Conservation (phyloP, 1,140 invertebrate genomes). For the Psilanteris sp. region DNA sequence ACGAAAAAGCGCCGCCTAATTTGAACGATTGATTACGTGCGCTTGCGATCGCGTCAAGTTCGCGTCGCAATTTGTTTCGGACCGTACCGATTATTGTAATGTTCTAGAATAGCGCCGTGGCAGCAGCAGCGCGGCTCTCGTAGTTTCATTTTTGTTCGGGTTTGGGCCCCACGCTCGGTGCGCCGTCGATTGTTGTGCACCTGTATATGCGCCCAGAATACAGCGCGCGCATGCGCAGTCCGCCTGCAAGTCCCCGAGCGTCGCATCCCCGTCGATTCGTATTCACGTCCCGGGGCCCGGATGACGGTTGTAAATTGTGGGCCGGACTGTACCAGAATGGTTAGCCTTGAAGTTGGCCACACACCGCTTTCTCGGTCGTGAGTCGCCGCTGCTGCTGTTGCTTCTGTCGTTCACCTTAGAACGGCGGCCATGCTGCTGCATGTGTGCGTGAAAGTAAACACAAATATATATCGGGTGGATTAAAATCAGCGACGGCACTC, state of each 20-base stretch:
- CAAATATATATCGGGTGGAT: slow-evolving; percentile 49
- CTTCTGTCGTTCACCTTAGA: slow-evolving; percentile 60
- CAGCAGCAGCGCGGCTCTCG: too few relatives aligned
- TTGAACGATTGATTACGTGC: too few relatives aligned
- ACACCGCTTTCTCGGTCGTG: slow-evolving; percentile 22
- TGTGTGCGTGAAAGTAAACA: slow-evolving; percentile 51
- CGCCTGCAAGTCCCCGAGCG: slow-evolving; percentile 8
- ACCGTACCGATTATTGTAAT: too few relatives aligned
- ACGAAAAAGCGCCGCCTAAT: too few relatives aligned
- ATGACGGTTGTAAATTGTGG: slow-evolving; percentile 36
- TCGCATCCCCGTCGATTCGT: neutral
- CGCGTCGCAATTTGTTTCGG: too few relatives aligned
- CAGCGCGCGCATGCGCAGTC: neutral
- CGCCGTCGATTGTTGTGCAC: slow-evolving; percentile 6
- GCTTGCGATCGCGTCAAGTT: too few relatives aligned
- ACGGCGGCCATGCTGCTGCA: neutral
- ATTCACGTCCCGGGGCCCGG: slow-evolving; percentile 5
- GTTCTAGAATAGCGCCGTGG: too few relatives aligned
- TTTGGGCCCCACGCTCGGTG: too few relatives aligned
- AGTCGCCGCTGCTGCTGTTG: slow-evolving; percentile 8
- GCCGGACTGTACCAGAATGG: slow-evolving; percentile 57
- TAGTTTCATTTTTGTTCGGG: too few relatives aligned
- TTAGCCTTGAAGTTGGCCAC: slow-evolving; percentile 59
- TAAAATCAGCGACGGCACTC: slow-evolving; percentile 33
- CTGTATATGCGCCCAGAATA: slow-evolving; percentile 4